Evolutionary conservation across 2,113 vertebrate genomes (phyloP).

Genomic region (Azemiops feae): DNA sequence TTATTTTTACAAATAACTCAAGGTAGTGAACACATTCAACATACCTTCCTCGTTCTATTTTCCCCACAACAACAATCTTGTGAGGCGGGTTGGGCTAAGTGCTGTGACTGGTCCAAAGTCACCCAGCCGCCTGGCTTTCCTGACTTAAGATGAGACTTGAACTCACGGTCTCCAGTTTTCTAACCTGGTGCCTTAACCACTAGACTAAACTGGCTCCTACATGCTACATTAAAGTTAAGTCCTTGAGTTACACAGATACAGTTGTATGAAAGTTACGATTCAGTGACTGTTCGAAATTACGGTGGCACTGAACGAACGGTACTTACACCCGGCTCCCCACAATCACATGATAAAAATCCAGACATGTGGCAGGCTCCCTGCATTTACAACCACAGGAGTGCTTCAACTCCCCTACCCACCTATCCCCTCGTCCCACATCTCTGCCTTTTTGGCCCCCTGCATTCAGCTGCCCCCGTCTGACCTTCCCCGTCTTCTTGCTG

Average conservation of each 20-base stretch:
- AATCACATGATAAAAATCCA: not conserved
- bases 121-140: not conserved
- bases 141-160: not conserved
- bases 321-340: too few relatives aligned
- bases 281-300: too few relatives aligned
- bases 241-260: too few relatives aligned
- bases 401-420: not conserved
- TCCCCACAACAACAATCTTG: not conserved
- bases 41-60: not conserved
- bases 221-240: too few relatives aligned
- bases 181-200: not conserved
- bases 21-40: not conserved
- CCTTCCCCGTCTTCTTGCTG: not conserved
- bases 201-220: not conserved
- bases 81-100: not conserved
- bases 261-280: too few relatives aligned
- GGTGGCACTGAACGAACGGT: too few relatives aligned
- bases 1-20: not conserved
- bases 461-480: not conserved
- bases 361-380: not conserved
- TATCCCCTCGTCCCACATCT: not conserved
- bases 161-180: not conserved
- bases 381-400: not conserved
- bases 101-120: too few relatives aligned
- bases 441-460: not conserved